phyloP scores from a whole-genome alignment of 2,113 vertebrate genomes.

The Geococcyx californianus region DNA sequence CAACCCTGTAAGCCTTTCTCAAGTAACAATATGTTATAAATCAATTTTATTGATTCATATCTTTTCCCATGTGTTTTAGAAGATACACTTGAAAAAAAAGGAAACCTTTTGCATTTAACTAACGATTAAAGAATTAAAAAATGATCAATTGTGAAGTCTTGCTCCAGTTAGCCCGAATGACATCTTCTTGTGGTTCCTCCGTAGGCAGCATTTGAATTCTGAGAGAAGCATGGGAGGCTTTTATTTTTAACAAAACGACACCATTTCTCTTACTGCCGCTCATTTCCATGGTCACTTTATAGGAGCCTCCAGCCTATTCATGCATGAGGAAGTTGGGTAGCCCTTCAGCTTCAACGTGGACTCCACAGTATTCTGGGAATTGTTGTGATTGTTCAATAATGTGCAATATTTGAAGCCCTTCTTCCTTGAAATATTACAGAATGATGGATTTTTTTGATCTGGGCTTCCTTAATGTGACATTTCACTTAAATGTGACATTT shows the following conservation, averaged over 20 bases:
- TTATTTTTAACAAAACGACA: not conserved
- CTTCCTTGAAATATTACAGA: not conserved
- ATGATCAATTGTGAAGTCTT: not conserved
- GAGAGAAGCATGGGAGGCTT: not conserved
- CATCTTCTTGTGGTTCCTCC: not conserved
- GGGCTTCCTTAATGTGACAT: not conserved
- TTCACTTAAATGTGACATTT: not conserved
- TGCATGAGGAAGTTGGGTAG: not conserved
- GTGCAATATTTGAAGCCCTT: not conserved
- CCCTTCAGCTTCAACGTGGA: not conserved
- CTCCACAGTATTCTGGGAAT: not conserved
- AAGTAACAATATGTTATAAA: conserved; percentile 16
- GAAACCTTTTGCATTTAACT: not conserved
- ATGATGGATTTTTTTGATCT: not conserved
- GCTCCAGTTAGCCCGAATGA: not conserved
- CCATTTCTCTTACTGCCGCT: not conserved
- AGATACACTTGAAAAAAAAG: not conserved
- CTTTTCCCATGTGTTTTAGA: not conserved
- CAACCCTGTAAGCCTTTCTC: conserved; percentile 19
- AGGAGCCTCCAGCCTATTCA: not conserved
- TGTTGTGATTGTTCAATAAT: not conserved
- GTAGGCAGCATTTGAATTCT: not conserved
- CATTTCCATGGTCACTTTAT: not conserved
- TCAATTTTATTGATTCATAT: conserved; percentile 1
- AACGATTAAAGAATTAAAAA: not conserved